Percentiles rank a stretch among this genome's conserved stretches.
These are phyloP conservation scores for Enteromius anoplus DNA, from an alignment of 2,797 vertebrate species.

Conservation along the genomic window DNA sequence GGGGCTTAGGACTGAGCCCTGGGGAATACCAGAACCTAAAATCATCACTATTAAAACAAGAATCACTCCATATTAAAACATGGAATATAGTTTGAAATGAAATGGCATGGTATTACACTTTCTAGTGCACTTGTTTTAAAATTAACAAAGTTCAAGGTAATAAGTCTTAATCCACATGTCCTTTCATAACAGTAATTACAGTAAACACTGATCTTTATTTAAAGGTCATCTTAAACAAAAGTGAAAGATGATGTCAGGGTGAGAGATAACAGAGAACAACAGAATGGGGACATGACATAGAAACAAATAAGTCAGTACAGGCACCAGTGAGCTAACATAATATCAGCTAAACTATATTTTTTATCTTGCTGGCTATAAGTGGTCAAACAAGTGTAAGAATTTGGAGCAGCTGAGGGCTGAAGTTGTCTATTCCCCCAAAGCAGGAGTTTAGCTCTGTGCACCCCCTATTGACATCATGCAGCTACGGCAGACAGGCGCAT, in stretches of 20 bases:
- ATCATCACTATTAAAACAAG: neutral
- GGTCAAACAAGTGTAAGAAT: constrained; percentile 10
- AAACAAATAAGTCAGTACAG: constrained; percentile 37
- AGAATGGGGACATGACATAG: constrained; percentile 55
- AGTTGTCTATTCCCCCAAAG: constrained; percentile 29
- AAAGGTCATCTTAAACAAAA: constrained; percentile 32
- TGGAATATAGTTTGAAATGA: neutral
- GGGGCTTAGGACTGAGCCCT: constrained; percentile 14
- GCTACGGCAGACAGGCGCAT: constrained; percentile 74
- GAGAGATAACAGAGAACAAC: constrained; percentile 49
- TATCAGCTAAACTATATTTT: constrained; percentile 32
- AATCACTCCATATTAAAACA: neutral
- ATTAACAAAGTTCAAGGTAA: neutral
- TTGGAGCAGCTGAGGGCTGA: constrained; percentile 55
- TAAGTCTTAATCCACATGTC: constrained; percentile 1
- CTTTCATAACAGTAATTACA: constrained; percentile 34
- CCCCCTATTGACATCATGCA: constrained; percentile 72
- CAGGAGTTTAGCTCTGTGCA: constrained; percentile 47
- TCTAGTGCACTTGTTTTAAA: neutral
- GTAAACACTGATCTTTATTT: constrained; percentile 16
- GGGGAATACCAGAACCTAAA: constrained; percentile 10
- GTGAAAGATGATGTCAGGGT: constrained; percentile 50
- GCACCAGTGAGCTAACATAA: constrained; percentile 29
- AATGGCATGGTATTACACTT: constrained; percentile 10
- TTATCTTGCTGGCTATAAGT: constrained; percentile 23